Conservation (phyloP, 1,140 invertebrate species). For the Drosophila sproati region DNA sequence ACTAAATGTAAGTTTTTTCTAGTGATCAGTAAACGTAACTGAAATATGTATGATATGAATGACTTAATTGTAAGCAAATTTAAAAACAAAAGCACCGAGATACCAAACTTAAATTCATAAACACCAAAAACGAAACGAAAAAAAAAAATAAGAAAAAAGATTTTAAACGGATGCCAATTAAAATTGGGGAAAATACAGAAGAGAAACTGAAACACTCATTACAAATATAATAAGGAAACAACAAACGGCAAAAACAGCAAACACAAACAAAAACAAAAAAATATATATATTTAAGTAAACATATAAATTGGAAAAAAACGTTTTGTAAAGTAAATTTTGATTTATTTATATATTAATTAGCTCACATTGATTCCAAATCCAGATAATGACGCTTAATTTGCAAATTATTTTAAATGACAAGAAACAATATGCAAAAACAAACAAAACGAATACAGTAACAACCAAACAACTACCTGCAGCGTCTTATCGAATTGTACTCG, state of each 20-base stretch:
- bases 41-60: constrained; percentile 49
- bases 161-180: constrained; percentile 80
- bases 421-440: neutral
- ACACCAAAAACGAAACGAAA: neutral
- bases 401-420: constrained; percentile 24
- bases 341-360: constrained; percentile 34
- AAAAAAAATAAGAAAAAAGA: constrained; percentile 61
- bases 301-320: constrained; percentile 9
- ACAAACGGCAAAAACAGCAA: constrained; percentile 9
- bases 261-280: constrained; percentile 1
- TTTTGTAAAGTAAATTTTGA: neutral
- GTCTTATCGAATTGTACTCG: constrained; percentile 48
- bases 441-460: constrained; percentile 49
- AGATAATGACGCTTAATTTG: constrained; percentile 50
- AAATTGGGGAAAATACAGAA: constrained; percentile 22
- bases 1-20: constrained; percentile 66
- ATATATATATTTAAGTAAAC: constrained; percentile 1
- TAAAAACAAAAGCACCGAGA: constrained; percentile 27
- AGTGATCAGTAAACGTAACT: constrained; percentile 34
- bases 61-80: constrained; percentile 58
- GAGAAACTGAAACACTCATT: constrained; percentile 9
- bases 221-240: constrained; percentile 34
- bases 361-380: constrained; percentile 45
- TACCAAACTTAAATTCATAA: constrained; percentile 35
- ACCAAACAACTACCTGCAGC: constrained; percentile 75